Conservation (phyloP, 2,888 invertebrate species). For the Habroteleia sp. region DNA sequence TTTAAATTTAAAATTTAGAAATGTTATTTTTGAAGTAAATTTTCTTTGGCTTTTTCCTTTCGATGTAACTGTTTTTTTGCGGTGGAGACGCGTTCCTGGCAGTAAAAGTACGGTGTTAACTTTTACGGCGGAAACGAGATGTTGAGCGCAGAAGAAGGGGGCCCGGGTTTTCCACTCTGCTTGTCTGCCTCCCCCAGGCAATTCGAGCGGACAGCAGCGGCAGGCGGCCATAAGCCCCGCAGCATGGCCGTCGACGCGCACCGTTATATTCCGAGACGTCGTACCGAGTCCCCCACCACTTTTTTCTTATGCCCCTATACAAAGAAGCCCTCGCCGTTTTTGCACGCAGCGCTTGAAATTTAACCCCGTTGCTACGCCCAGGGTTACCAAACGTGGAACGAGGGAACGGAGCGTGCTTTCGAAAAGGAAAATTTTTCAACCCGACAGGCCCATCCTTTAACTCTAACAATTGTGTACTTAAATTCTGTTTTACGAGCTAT, state of each 20-base stretch:
- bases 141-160: constrained; percentile 66
- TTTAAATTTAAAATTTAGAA: too few species aligned
- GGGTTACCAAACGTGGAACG: constrained; percentile 72
- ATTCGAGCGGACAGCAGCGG: constrained; percentile 65
- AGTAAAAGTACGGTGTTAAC: constrained; percentile 60
- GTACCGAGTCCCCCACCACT: constrained; percentile 68
- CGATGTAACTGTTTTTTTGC: constrained; percentile 50
- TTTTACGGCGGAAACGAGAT: constrained; percentile 63
- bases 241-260: constrained; percentile 75
- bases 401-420: constrained; percentile 31
- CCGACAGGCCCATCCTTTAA: neutral
- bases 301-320: constrained; percentile 70
- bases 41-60: constrained; percentile 6
- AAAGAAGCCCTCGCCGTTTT: constrained; percentile 68
- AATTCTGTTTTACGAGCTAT: too few species aligned
- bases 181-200: constrained; percentile 66
- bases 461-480: too few species aligned
- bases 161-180: constrained; percentile 72
- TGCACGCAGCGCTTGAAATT: constrained; percentile 77
- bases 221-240: constrained; percentile 75
- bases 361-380: constrained; percentile 73
- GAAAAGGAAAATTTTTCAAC: constrained; percentile 20
- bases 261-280: constrained; percentile 74
- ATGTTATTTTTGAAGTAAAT: too few species aligned
- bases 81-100: constrained; percentile 40